Evolutionary conservation across 2,888 invertebrate genomes (phyloP), one percentile per base, ranked within the genome.

Genomic region (Siphonodentalium dalli): DNA sequence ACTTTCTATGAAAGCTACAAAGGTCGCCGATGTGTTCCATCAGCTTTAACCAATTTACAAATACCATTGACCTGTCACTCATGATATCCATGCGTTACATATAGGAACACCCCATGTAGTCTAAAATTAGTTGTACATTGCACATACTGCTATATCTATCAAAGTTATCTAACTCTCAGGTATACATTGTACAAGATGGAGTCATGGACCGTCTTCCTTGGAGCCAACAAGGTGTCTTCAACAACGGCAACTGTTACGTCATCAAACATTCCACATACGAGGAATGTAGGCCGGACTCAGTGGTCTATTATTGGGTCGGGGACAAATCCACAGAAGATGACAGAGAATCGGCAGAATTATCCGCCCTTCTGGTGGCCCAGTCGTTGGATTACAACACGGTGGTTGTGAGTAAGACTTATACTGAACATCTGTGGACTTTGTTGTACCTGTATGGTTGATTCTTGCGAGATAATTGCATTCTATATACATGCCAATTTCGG

Each of bases 271-370:
- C 47, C 20, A 58, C 62, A 15, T 41, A 52, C 20, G 59, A 55
- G 26, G 48, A 43, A 24, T 50, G 46, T 8, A 42, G 42, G 23
- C 40, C 52, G 15, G 52, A 56, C 9, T 39, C 55, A 39, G 47
- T 63, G 0, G 29, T 72, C 8, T 74, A 71, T 42, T 71, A 65
- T 37, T 74, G 74, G 74, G 34, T 50, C n/a, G n/a, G n/a, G n/a
- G n/a, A n/a, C n/a, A n/a, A n/a, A 64, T 13, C 54, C 60, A 31
- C 49, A 57, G 23, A 23, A 58, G 13, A 29, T 43, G n/a, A 26
- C 44, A 39, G 20, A 18, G n/a, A n/a, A 8, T 46, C 40, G 38
- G 57, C 66, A 27, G 46, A 59, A 15, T 60, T 63, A 28, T 43
- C 66, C n/a, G 66, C 63, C 7, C 33, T 68, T 7, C 53, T 65